Conservation (phyloP, 37 sponge, comb jelly and placozoan genomes). For the Amphimedon queenslandica region DNA sequence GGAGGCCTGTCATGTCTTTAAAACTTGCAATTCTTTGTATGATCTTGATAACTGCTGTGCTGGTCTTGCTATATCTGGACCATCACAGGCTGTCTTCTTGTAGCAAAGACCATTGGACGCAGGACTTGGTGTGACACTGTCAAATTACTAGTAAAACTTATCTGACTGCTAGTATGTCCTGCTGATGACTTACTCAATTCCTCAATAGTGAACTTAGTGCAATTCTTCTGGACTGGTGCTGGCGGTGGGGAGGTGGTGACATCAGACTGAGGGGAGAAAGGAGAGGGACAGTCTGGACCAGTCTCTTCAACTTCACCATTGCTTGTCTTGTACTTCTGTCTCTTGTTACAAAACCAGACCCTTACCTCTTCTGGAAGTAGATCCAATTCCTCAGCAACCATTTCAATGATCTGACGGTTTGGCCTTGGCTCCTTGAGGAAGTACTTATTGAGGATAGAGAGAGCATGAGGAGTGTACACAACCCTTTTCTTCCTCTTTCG, state of each 20-base stretch:
- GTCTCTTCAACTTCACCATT: neutral
- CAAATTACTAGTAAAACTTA: slow-evolving; percentile 21
- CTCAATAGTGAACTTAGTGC: slow-evolving; percentile 70
- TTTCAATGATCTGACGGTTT: slow-evolving; percentile 63
- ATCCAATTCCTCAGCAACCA: slow-evolving; percentile 60
- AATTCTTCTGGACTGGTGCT: slow-evolving; percentile 29
- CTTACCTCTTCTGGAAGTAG: slow-evolving; percentile 87
- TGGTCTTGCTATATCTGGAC: too few species aligned
- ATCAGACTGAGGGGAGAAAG: slow-evolving; percentile 28
- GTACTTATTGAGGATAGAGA: slow-evolving; percentile 43
- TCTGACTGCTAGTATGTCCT: slow-evolving; percentile 12
- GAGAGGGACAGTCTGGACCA: neutral
- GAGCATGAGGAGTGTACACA: slow-evolving; percentile 71
- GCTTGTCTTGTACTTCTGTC: slow-evolving; percentile 69
- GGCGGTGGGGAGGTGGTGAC: slow-evolving; percentile 7
- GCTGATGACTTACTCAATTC: slow-evolving; percentile 76
- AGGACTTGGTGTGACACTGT: neutral
- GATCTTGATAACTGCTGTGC: too few species aligned
- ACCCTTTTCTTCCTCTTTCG: slow-evolving; percentile 83
- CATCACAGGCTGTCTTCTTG: too few species aligned
- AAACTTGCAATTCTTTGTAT: too few species aligned
- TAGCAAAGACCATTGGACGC: neutral
- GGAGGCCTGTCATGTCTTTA: too few species aligned
- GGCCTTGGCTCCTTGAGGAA: slow-evolving; percentile 70
- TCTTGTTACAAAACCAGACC: slow-evolving; percentile 92